These are phyloP conservation scores for Rallus limicola DNA, from an alignment of 2,113 vertebrate genomes.

Conservation along the genomic window DNA sequence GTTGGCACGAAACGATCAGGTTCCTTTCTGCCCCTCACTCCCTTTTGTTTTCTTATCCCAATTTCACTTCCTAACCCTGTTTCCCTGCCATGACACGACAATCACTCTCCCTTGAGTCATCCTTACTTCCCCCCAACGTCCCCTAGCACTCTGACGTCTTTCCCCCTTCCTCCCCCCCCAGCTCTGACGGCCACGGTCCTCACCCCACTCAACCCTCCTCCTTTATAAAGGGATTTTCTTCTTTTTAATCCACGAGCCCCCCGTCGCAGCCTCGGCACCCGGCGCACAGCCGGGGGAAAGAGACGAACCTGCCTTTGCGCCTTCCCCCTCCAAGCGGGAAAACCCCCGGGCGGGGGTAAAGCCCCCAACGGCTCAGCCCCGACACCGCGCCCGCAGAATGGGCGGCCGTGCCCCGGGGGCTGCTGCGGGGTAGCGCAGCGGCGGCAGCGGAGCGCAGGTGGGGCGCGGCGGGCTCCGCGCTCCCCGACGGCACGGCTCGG, in stretches of 20 bases:
- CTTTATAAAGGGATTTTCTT: slow-evolving; percentile 81
- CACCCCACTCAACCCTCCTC: slow-evolving; percentile 60
- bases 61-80: background rate
- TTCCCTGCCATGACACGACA: slow-evolving; percentile 5
- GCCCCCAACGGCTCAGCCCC: background rate
- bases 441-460: background rate
- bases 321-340: background rate
- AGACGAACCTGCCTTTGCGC: background rate
- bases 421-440: background rate
- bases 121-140: slow-evolving; percentile 36
- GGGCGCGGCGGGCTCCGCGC: background rate
- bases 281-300: background rate
- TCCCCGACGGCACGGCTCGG: background rate
- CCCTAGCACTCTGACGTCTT: slow-evolving; percentile 76
- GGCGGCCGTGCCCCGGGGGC: background rate
- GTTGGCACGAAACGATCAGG: background rate
- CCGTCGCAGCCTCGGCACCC: background rate
- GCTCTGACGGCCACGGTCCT: slow-evolving; percentile 80
- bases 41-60: background rate
- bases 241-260: slow-evolving; percentile 45
- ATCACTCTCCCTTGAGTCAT: slow-evolving; percentile 70
- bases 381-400: slow-evolving; percentile 8
- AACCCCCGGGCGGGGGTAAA: background rate
- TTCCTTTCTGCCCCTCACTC: background rate
- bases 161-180: slow-evolving; percentile 48